phyloP scores from a whole-genome alignment of 2,797 vertebrate genomes.

The Otolemur crassicaudatus region DNA sequence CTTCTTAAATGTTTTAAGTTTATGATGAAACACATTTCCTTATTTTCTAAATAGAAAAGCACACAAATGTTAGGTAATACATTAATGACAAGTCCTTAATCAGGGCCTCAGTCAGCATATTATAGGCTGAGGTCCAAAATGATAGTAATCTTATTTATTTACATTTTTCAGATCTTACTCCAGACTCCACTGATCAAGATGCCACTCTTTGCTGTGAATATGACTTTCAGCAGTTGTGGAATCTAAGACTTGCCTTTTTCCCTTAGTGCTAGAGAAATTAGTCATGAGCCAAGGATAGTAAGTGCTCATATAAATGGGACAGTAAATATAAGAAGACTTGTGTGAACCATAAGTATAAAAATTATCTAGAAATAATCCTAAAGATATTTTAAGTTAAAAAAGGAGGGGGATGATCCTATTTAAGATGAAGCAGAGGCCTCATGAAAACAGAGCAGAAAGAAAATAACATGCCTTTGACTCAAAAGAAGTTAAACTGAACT shows the following conservation, averaged over 20 bases:
- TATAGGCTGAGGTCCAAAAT: background rate
- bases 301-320: background rate
- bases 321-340: background rate
- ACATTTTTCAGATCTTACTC: background rate
- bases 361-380: constrained; percentile 17
- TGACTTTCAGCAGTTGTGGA: background rate
- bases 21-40: background rate
- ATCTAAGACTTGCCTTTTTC: background rate
- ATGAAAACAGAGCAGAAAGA: background rate
- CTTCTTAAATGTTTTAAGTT: background rate
- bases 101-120: background rate
- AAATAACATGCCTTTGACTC: background rate
- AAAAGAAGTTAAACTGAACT: constrained; percentile 27
- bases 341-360: background rate
- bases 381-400: background rate
- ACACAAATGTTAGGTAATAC: background rate
- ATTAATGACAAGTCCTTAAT: background rate
- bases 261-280: constrained; percentile 14
- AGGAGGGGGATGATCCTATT: background rate
- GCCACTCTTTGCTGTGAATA: background rate
- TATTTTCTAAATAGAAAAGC: constrained; percentile 13
- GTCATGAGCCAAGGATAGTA: background rate
- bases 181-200: background rate
- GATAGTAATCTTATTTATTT: background rate
- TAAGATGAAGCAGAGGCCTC: background rate